Percentiles rank a stretch among this genome's conserved stretches.
Conservation (phyloP, 2,888 invertebrate species). For the Synanthedon myopaeformis region DNA sequence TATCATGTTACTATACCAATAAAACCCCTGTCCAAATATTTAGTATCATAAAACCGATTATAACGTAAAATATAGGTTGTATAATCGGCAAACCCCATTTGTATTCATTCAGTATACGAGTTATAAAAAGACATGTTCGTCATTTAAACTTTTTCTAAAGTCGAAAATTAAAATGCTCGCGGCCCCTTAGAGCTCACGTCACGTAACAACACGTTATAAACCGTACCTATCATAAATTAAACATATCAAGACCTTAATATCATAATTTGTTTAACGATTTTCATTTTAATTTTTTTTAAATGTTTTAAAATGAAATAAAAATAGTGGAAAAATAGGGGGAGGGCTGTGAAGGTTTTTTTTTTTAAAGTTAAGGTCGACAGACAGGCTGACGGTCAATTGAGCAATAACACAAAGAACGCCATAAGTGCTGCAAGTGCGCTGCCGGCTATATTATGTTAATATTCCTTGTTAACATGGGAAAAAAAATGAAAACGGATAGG, state of each 20-base stretch:
- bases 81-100: conserved; percentile 54
- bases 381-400: too few relatives aligned
- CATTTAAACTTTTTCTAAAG: conserved; percentile 51
- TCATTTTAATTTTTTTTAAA: not conserved
- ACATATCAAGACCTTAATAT: conserved; percentile 7
- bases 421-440: too few relatives aligned
- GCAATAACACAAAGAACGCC: too few relatives aligned
- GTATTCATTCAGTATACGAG: conserved; percentile 51
- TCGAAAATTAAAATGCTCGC: conserved; percentile 53
- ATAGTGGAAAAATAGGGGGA: too few relatives aligned
- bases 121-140: conserved; percentile 58
- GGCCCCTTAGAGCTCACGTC: conserved; percentile 43
- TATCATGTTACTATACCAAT: conserved; percentile 62
- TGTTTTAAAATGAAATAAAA: not conserved
- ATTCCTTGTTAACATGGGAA: too few relatives aligned
- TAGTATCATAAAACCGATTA: conserved; percentile 65
- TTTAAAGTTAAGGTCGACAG: too few relatives aligned
- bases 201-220: conserved; percentile 60
- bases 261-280: not conserved
- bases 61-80: conserved; percentile 55
- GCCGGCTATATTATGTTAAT: too few relatives aligned
- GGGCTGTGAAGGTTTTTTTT: too few relatives aligned
- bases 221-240: conserved; percentile 54
- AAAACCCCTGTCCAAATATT: conserved; percentile 68
- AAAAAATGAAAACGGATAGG: too few relatives aligned